These are phyloP conservation scores for Microplitis demolitor DNA, from an alignment of 1,140 invertebrate genomes.

Conservation along the genomic window DNA sequence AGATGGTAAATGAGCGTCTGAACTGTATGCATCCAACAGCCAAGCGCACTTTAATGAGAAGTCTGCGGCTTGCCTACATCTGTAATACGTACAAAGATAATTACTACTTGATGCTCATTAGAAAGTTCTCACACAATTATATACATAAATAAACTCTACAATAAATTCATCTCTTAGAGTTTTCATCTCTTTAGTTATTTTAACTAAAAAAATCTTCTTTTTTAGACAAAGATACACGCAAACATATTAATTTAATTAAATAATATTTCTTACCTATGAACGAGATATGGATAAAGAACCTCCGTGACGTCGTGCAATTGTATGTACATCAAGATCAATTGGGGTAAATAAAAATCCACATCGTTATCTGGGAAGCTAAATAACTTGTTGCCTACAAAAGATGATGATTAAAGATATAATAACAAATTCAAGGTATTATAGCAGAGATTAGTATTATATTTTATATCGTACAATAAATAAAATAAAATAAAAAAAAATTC, in stretches of 20 bases:
- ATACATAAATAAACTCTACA: neutral
- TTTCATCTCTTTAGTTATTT: neutral
- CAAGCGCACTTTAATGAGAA: constrained; percentile 95
- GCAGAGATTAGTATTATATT: neutral
- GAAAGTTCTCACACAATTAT: constrained; percentile 1
- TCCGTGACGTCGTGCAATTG: constrained; percentile 96
- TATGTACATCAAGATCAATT: constrained; percentile 97
- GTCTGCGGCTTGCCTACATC: constrained; percentile 91
- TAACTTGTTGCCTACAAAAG: constrained; percentile 82
- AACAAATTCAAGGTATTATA: neutral
- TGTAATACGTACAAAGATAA: constrained; percentile 52
- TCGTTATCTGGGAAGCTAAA: constrained; percentile 92
- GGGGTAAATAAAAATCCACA: constrained; percentile 97
- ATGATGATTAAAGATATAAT: constrained; percentile 2
- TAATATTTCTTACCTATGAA: constrained; percentile 71
- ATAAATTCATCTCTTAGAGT: neutral
- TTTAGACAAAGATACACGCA: neutral
- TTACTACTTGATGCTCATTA: constrained; percentile 16
- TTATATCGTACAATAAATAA: neutral
- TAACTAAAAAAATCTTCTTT: neutral
- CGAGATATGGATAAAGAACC: constrained; percentile 91
- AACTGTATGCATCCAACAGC: constrained; percentile 92
- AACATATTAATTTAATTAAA: neutral
- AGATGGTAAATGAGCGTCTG: constrained; percentile 74
- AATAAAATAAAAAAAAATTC: neutral